Evolutionary conservation across 2,888 invertebrate genomes (phyloP).

Genomic region (Melanostoma scalare): DNA sequence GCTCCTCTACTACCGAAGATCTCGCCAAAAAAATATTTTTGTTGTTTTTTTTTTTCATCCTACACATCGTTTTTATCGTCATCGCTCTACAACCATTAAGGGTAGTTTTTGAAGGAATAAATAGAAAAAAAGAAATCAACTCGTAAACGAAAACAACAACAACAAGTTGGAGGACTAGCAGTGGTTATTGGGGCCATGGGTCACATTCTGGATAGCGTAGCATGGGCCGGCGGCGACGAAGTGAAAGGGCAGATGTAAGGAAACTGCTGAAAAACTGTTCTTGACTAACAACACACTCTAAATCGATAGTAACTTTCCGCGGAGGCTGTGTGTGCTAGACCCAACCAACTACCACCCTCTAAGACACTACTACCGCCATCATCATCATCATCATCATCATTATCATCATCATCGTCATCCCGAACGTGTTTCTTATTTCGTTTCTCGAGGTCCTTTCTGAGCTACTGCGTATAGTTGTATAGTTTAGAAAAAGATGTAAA

Average conservation of each 20-base stretch:
- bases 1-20: conserved; percentile 31
- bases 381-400: conserved; percentile 25
- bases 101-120: conserved; percentile 71
- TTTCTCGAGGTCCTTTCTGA: conserved; percentile 53
- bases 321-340: conserved; percentile 47
- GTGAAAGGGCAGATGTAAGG: conserved; percentile 47
- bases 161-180: conserved; percentile 32
- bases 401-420: conserved; percentile 44
- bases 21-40: conserved; percentile 66
- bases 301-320: conserved; percentile 71
- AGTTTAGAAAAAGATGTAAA: conserved; percentile 71
- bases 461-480: conserved; percentile 55
- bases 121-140: conserved; percentile 36
- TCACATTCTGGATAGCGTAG: not conserved
- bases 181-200: conserved; percentile 1
- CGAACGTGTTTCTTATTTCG: conserved; percentile 64
- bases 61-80: conserved; percentile 28
- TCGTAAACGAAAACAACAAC: conserved; percentile 54
- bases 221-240: not conserved
- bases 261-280: conserved; percentile 69
- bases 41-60: conserved; percentile 47
- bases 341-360: conserved; percentile 34
- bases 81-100: conserved; percentile 66
- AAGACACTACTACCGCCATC: conserved; percentile 14
- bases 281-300: conserved; percentile 67